These are phyloP conservation scores for Xenotilapia flavipinnis DNA, from an alignment of 2,113 vertebrate genomes.

Conservation along the genomic window DNA sequence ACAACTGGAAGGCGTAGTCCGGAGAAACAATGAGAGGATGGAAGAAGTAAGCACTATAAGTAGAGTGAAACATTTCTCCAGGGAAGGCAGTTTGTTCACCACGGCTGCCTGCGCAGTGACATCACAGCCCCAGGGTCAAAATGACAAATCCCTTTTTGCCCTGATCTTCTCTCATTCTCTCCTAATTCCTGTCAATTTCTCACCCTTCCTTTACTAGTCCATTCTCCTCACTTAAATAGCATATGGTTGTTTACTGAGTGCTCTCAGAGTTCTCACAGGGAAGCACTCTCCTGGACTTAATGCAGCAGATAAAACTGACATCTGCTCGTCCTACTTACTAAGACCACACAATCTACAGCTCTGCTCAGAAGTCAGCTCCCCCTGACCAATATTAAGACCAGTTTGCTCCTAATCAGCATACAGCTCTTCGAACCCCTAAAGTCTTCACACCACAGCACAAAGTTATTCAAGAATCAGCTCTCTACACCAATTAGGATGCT, in stretches of 20 bases:
- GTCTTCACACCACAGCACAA: background rate
- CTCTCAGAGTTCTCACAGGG: constrained; percentile 41
- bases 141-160: background rate
- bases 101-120: constrained; percentile 16
- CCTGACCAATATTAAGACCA: background rate
- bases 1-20: background rate
- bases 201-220: background rate
- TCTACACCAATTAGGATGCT: background rate
- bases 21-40: background rate
- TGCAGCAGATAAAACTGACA: constrained; percentile 66
- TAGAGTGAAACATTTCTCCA: background rate
- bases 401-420: background rate
- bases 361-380: constrained; percentile 1
- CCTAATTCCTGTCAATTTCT: background rate
- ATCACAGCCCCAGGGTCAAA: background rate
- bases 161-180: background rate
- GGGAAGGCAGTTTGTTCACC: constrained; percentile 4
- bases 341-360: constrained; percentile 48
- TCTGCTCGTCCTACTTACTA: constrained; percentile 68
- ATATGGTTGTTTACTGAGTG: constrained; percentile 48
- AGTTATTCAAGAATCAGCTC: background rate
- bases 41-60: background rate
- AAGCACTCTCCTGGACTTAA: constrained; percentile 63
- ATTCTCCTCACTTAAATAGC: constrained; percentile 6
- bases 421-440: background rate